Percentiles rank a stretch among this genome's conserved stretches.
These are phyloP conservation scores for Cyanoderma ruficeps DNA, from an alignment of 2,113 vertebrate species.

Conservation along the genomic window DNA sequence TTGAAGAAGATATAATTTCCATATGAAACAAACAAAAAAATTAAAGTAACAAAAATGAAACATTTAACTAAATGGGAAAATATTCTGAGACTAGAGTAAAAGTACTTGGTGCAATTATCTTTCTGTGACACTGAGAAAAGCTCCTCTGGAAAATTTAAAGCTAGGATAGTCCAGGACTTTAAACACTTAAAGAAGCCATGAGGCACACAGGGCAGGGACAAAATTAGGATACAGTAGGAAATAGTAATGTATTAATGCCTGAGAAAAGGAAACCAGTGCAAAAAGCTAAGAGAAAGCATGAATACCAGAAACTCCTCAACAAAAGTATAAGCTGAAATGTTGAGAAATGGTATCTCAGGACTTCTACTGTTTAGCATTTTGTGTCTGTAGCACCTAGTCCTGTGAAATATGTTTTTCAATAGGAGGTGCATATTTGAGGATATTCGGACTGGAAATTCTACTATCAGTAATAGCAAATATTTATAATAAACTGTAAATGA, in stretches of 20 bases:
- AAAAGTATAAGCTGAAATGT: neutral
- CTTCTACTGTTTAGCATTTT: neutral
- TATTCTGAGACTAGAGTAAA: neutral
- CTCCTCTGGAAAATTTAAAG: neutral
- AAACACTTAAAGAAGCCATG: neutral
- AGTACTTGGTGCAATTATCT: neutral
- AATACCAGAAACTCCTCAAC: neutral
- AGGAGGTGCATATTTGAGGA: neutral
- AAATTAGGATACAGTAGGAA: neutral
- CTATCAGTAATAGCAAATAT: neutral
- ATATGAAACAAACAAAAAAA: neutral
- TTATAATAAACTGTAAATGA: neutral
- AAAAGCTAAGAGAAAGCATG: neutral
- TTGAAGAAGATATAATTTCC: neutral
- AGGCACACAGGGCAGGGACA: neutral
- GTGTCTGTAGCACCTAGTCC: neutral
- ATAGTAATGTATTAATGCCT: neutral
- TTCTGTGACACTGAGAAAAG: neutral
- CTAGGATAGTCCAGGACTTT: neutral
- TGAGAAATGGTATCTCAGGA: neutral
- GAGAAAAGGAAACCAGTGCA: neutral
- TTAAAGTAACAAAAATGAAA: neutral
- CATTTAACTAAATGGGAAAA: neutral
- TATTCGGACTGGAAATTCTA: neutral
- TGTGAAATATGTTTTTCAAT: neutral